Conservation (phyloP, 92 coral and sea anemone species). For the Zoanthus gigantus region DNA sequence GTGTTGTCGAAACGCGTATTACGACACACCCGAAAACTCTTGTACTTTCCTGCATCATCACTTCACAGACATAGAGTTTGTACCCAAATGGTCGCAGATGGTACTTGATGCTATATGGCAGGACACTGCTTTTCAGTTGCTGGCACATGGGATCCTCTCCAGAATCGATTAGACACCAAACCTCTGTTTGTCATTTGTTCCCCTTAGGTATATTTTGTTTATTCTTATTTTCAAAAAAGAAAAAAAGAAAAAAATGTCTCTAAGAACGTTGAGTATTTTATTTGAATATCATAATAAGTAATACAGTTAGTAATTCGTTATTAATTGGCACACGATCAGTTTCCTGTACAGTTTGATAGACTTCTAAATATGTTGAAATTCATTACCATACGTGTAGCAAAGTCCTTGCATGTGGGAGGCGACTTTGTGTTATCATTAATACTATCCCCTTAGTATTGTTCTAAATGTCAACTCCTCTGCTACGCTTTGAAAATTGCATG, state of each 20-base stretch:
- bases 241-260: background rate
- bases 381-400: too few species aligned
- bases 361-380: background rate
- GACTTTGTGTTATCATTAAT: too few species aligned
- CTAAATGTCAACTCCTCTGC: background rate
- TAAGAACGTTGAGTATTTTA: background rate
- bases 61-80: background rate
- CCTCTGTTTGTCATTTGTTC: background rate
- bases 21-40: constrained; percentile 3
- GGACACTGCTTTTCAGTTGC: constrained; percentile 15
- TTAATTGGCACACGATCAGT: background rate
- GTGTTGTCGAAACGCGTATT: background rate
- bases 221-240: background rate
- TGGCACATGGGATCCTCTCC: background rate
- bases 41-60: background rate
- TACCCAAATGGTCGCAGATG: constrained; percentile 2
- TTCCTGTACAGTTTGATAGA: background rate
- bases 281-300: background rate
- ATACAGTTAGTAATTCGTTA: constrained; percentile 4
- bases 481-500: background rate
- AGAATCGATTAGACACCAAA: constrained; percentile 15
- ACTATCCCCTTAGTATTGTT: background rate
- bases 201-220: constrained; percentile 13
- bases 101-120: constrained; percentile 1
- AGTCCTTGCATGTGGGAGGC: too few species aligned